Conservation (phyloP, 1,140 invertebrate species). For the Mizuhopecten yessoensis region DNA sequence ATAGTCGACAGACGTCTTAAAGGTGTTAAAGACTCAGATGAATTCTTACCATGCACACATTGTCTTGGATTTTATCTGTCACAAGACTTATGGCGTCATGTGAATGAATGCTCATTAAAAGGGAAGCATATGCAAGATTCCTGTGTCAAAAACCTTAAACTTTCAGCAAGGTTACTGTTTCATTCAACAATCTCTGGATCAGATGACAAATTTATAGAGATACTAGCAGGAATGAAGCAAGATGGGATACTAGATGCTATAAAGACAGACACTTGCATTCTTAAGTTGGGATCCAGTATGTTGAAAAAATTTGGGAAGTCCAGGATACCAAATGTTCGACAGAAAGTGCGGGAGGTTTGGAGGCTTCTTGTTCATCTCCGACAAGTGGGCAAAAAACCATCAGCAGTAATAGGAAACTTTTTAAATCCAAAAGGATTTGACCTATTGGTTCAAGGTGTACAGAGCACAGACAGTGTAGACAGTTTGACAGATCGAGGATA, state of each 20-base stretch:
- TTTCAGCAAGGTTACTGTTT: not conserved
- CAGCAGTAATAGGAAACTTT: not conserved
- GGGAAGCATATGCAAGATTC: not conserved
- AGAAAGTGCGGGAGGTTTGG: not conserved
- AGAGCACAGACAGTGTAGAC: not conserved
- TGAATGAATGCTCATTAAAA: not conserved
- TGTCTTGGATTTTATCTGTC: not conserved
- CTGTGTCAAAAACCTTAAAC: not conserved
- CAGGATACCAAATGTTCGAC: not conserved
- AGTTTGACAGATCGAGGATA: constrained; percentile 18
- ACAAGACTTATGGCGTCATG: not conserved
- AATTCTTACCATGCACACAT: not conserved
- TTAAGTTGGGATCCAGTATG: not conserved
- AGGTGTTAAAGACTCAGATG: not conserved
- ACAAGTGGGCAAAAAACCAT: not conserved
- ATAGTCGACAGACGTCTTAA: not conserved
- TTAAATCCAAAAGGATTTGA: not conserved
- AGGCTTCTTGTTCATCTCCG: not conserved
- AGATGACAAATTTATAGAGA: not conserved
- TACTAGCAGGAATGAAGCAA: not conserved
- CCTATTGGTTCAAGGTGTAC: too few species aligned
- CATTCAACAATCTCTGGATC: not conserved
- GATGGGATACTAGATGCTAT: not conserved
- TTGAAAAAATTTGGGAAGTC: not conserved
- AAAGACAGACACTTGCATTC: not conserved